Evolutionary conservation across 1,140 invertebrate genomes (phyloP).

Genomic region (Listronotus bonariensis): DNA sequence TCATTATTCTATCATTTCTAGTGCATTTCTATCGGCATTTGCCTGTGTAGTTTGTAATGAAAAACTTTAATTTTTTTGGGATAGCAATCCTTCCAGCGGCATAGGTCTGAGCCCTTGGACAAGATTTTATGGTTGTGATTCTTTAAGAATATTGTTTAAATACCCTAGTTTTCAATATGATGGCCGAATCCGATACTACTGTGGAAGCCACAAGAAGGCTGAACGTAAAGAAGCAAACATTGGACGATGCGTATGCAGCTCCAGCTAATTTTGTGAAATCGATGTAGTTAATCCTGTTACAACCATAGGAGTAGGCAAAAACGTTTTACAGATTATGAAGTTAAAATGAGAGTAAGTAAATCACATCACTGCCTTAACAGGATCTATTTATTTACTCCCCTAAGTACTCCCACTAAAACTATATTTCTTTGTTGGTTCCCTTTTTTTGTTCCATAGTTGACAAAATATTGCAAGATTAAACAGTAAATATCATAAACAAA

Average conservation of each 20-base stretch:
- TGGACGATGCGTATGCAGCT: conserved; percentile 98
- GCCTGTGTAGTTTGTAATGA: too few relatives aligned
- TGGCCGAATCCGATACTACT: conserved; percentile 80
- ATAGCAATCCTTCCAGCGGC: too few relatives aligned
- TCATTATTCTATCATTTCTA: too few relatives aligned
- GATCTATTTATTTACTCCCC: conserved; percentile 19
- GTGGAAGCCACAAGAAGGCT: conserved; percentile 88
- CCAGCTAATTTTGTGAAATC: conserved; percentile 99
- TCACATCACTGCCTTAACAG: background rate
- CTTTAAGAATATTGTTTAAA: too few relatives aligned
- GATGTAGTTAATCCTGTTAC: conserved; percentile 99
- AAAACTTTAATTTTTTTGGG: too few relatives aligned
- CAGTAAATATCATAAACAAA: too few relatives aligned
- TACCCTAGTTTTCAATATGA: conserved; percentile 55
- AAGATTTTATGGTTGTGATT: too few relatives aligned
- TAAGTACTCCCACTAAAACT: background rate
- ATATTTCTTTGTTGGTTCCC: background rate
- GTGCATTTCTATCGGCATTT: too few relatives aligned
- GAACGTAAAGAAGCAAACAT: conserved; percentile 97
- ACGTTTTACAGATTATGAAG: conserved; percentile 99
- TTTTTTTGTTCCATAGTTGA: too few relatives aligned
- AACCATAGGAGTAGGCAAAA: conserved; percentile 93
- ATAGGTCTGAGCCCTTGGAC: too few relatives aligned
- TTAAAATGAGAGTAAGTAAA: conserved; percentile 90
- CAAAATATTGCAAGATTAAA: too few relatives aligned